Evolutionary conservation across 2,797 vertebrate species (phyloP), one percentile per base, ranked within the genome.

Genomic region (Denticeps clupeoides): DNA sequence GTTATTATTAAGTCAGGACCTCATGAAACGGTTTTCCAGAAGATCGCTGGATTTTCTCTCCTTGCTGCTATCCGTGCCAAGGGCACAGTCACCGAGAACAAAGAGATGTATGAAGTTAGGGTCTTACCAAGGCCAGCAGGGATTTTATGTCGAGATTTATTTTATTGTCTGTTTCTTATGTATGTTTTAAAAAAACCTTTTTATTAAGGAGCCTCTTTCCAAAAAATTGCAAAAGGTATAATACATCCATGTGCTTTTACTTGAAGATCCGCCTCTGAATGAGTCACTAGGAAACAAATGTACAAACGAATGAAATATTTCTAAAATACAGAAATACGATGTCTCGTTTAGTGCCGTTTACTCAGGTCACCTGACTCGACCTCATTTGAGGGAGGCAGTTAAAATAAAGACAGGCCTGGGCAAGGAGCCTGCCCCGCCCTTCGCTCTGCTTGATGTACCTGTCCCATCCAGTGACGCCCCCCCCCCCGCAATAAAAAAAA

Each of bases 1-100:
- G 32, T 28, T 37, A 45, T 41, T 13, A 33, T 31, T 40, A 38
- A 49, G 35, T 33, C 15, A 13, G 33, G 12, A 16, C 35, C 35
- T 19, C 21, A 21, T 4, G 28, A 12, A 2, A 4, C 11, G 1
- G 28, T 12, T n/a, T 29, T 28, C 28, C 28, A 29, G 28, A 29
- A 35, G 38, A 9, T 9, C 16, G 4, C 21, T 21, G 35, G 35
- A 38, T 38, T 18, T 7, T 4, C 35, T 11, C 18, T 35, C 35
- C 35, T 38, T 16, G 18, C 19, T 11, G 11, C 18, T 38, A 38
- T 18, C 16, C 35, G 38, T 7, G 35, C 35, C 35, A 38, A 38
- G 16, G 38, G 19, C 19, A 13, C 10, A 3, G 21, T 38, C 18
- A 35, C 38, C 35, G 38, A 19, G 11, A 38, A 38, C 38, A 9